A percentile compares a stretch with the other conserved stretches of the same genome.
phyloP scores from a whole-genome alignment of 2,888 invertebrate genomes.

The Caenorhabditis sp. region DNA sequence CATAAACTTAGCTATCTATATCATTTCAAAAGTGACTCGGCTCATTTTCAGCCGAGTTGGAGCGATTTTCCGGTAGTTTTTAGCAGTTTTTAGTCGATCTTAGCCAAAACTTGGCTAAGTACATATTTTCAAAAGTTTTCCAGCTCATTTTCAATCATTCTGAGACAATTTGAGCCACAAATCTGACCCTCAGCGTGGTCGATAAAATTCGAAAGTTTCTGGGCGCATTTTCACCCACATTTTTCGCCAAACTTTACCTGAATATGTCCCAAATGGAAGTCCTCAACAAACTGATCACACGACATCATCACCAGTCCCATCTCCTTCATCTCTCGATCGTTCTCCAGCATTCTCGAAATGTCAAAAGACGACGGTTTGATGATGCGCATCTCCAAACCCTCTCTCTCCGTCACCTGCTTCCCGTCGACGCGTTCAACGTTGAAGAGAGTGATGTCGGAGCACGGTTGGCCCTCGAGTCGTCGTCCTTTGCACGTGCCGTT shows the following conservation, averaged over 20 bases:
- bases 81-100: no score
- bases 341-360: slow-evolving; percentile 87
- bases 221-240: no score
- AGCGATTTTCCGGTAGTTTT: no score
- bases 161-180: no score
- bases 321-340: slow-evolving; percentile 45
- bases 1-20: no score
- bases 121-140: no score
- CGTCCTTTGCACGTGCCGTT: slow-evolving; percentile 45
- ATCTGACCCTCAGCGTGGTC: no score
- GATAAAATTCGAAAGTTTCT: no score
- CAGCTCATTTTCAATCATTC: no score
- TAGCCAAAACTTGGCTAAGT: no score
- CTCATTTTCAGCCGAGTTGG: no score
- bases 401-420: slow-evolving; percentile 64
- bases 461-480: slow-evolving; percentile 11
- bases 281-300: slow-evolving; percentile 87
- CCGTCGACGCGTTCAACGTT: slow-evolving; percentile 58
- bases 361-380: slow-evolving; percentile 86
- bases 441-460: slow-evolving; percentile 61
- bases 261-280: slow-evolving; percentile 88
- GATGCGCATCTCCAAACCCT: slow-evolving; percentile 65
- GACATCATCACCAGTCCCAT: slow-evolving; percentile 87
- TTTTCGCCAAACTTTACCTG: not conserved
- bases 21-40: no score